Evolutionary conservation across 2,888 invertebrate genomes (phyloP), one percentile per base, ranked within the genome.

Genomic region (Zygothrica quintamaculata): DNA sequence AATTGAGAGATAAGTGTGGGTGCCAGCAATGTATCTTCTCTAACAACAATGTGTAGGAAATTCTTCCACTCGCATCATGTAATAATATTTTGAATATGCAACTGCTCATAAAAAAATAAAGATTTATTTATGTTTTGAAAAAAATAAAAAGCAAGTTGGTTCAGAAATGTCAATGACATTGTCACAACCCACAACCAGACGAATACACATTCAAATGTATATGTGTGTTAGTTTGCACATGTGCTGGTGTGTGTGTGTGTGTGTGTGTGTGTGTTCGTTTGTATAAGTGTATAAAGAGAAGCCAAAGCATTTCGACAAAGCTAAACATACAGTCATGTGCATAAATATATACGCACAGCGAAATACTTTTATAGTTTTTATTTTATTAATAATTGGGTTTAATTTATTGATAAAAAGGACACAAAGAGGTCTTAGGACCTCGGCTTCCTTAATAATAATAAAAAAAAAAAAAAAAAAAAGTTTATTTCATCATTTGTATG

Each of bases 131-230:
- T 36, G 5, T 13, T 5, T 18, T 42, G 40, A 58, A 51, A 58
- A 48, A 34, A 36, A 57, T 42, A 46, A 58, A 51, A 58, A 48
- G 36, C 43, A 57, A 58, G 40, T 50, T 62, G 44, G 39, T 48
- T 53, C 40, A 36, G 48, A 53, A 69, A 65, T 69, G 69, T 69
- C 69, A 69, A 25, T 69, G 69, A 69, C 69, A 69, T 66, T 65
- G 60, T 52, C 51, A 62, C 57, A 64, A 36, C 43, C 52, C 61
- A 69, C 61, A 62, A 48, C 37, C 44, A 36, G 11, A 46, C 31
- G 33, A 12, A 50, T 13, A 26, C 48, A 9, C n/a, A 36, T 11
- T 31, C 46, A 36, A 25, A 34, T 34, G 7, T 12, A 9, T 37
- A 4, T 15, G 12, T 18, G 22, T 22, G 16, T 29, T 13, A 11